Evolutionary conservation across 2,797 vertebrate genomes (phyloP).

Genomic region (Amblyraja radiata): DNA sequence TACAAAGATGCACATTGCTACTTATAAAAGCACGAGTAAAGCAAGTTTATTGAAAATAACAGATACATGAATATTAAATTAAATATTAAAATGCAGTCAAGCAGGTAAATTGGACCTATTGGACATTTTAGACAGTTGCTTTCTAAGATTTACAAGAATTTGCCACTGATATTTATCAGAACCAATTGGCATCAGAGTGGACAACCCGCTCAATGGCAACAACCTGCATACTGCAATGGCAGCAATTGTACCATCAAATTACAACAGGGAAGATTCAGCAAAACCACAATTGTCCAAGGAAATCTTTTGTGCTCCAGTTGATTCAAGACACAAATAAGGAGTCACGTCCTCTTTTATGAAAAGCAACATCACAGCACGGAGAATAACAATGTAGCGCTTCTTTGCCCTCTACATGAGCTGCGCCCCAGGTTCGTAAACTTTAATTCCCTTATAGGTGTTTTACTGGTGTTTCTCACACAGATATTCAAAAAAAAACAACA

Average conservation of each 20-base stretch:
- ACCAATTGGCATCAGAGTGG: neutral
- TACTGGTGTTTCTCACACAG: too few species aligned
- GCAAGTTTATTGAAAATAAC: conserved; percentile 14
- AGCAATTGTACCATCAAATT: neutral
- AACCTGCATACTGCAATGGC: neutral
- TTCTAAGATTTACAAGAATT: neutral
- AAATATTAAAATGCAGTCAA: neutral
- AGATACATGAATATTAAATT: neutral
- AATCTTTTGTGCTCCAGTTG: neutral
- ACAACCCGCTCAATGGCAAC: neutral
- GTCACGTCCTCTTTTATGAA: neutral
- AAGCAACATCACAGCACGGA: neutral
- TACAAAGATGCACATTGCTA: neutral
- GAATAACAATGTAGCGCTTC: too few species aligned
- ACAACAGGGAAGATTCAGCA: neutral
- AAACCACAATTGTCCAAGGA: neutral
- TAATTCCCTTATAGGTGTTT: too few species aligned
- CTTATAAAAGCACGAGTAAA: neutral
- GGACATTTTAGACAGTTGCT: neutral
- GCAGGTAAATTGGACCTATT: neutral
- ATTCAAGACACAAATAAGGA: neutral
- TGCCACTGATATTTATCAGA: neutral
- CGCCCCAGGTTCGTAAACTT: too few species aligned
- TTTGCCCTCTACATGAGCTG: too few species aligned
- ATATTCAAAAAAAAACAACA: too few species aligned